Conservation (phyloP, 2,888 invertebrate genomes). For the Nebria salina region DNA sequence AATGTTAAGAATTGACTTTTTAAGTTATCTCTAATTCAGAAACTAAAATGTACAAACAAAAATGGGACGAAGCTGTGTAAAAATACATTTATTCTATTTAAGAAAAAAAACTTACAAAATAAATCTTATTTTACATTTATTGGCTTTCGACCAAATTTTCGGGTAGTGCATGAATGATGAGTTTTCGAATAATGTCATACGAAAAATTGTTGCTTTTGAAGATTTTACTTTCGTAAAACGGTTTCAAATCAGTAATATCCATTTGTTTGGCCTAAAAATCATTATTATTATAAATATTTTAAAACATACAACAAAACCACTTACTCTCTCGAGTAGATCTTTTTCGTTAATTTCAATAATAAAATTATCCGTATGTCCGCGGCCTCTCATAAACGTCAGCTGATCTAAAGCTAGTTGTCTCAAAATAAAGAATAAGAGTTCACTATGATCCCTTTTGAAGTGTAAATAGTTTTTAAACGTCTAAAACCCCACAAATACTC, state of each 20-base stretch:
- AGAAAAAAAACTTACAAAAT: not conserved
- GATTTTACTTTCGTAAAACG: constrained; percentile 91
- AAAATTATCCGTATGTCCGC: constrained; percentile 69
- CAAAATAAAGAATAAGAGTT: constrained; percentile 92
- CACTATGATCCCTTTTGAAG: constrained; percentile 96
- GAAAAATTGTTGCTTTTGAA: constrained; percentile 89
- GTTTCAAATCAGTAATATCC: constrained; percentile 86
- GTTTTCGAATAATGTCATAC: constrained; percentile 84
- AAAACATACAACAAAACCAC: constrained; percentile 31
- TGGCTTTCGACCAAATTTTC: constrained; percentile 63
- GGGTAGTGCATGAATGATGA: constrained; percentile 84
- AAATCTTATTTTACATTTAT: constrained; percentile 14
- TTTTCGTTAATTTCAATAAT: constrained; percentile 87
- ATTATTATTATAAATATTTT: constrained; percentile 4
- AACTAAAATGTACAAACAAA: not conserved
- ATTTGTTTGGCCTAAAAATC: constrained; percentile 86
- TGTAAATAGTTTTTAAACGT: constrained; percentile 93
- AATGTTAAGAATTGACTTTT: not conserved
- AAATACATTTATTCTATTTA: constrained; percentile 9
- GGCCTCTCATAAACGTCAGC: constrained; percentile 79
- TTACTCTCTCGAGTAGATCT: constrained; percentile 75
- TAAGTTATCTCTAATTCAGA: not conserved
- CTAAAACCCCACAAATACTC: constrained; percentile 64
- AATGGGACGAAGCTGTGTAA: not conserved
- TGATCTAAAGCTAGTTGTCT: constrained; percentile 94